These are phyloP conservation scores for Lonchura striata DNA, from an alignment of 2,113 vertebrate species.

Conservation along the genomic window DNA sequence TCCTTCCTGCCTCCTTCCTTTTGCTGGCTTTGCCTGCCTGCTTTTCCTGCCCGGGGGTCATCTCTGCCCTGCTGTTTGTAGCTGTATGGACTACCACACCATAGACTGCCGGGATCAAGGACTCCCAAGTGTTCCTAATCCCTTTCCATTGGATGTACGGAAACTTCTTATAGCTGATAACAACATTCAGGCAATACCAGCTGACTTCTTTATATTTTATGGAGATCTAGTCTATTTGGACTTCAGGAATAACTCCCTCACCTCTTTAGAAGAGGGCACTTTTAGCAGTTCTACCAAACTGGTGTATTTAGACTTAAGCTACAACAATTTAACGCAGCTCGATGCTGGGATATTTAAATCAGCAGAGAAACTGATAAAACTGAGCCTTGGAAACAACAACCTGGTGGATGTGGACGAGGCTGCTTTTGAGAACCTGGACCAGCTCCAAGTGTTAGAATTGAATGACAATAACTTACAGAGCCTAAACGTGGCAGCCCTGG, in stretches of 20 bases:
- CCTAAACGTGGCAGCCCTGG: conserved; percentile 85
- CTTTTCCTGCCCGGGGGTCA: conserved; percentile 63
- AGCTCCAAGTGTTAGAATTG: conserved; percentile 91
- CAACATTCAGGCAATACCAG: conserved; percentile 89
- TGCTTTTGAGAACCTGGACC: conserved; percentile 90
- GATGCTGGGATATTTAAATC: conserved; percentile 87
- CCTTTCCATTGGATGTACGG: conserved; percentile 91
- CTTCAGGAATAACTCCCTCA: conserved; percentile 93
- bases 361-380: conserved; percentile 87
- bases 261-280: conserved; percentile 87
- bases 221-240: conserved; percentile 95
- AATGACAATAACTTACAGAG: conserved; percentile 88
- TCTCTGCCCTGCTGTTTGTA: conserved; percentile 84
- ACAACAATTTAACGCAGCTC: conserved; percentile 94
- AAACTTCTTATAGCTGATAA: conserved; percentile 92
- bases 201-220: conserved; percentile 94
- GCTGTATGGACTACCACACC: conserved; percentile 89
- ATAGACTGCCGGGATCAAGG: conserved; percentile 87
- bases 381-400: conserved; percentile 89
- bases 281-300: conserved; percentile 91
- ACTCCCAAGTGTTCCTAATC: conserved; percentile 86
- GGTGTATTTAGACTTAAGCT: conserved; percentile 92
- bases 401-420: conserved; percentile 87
- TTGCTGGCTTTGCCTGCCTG: conserved; percentile 57
- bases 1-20: conserved; percentile 65